phyloP scores from a whole-genome alignment of 2,113 vertebrate species.

The Saguinus midas region DNA sequence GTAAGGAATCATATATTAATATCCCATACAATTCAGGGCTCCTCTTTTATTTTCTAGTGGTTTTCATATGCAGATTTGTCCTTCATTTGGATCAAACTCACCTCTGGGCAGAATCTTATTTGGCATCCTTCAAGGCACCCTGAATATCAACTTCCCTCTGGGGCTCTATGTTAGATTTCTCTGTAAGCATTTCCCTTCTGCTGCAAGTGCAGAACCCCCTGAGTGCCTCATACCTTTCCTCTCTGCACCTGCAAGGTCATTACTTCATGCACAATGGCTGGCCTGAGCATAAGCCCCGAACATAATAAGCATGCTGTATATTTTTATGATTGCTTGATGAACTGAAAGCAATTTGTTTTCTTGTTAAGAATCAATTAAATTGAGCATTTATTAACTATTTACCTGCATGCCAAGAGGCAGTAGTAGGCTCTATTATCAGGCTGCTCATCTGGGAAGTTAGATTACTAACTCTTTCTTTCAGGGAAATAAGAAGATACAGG shows the following conservation, averaged over 20 bases:
- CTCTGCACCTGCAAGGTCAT: background rate
- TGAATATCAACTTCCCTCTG: background rate
- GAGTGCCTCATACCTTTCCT: background rate
- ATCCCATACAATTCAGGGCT: background rate
- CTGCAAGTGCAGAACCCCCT: background rate
- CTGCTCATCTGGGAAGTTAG: background rate
- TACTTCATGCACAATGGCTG: background rate
- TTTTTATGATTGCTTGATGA: constrained; percentile 24
- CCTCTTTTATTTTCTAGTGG: background rate
- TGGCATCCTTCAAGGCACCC: background rate
- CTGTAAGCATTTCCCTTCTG: background rate
- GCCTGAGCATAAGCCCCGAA: background rate
- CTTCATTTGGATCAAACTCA: background rate
- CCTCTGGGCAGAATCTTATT: background rate
- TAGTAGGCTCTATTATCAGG: background rate
- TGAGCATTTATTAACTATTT: background rate
- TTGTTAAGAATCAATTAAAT: constrained; percentile 40
- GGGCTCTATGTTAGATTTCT: background rate
- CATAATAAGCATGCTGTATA: background rate
- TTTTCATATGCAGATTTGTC: background rate
- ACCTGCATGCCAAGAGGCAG: background rate
- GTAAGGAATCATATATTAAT: background rate
- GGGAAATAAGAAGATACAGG: background rate
- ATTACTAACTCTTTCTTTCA: background rate
- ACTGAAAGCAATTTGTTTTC: background rate